Evolutionary conservation across 2,888 invertebrate species (phyloP), one percentile per base, ranked within the genome.

Genomic region (Agonopterix heracliana): DNA sequence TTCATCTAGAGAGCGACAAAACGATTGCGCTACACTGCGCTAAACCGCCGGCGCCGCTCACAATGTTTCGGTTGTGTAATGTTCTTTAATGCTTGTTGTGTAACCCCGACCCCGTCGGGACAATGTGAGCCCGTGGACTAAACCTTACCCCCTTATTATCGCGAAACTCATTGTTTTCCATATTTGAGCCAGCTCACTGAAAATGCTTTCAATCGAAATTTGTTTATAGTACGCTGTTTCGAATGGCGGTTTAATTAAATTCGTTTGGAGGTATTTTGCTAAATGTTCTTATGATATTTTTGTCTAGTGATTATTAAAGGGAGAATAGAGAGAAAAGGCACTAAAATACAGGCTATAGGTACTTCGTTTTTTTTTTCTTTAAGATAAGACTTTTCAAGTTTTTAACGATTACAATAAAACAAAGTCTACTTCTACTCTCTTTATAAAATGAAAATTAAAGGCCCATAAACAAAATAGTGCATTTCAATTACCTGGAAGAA

Each of bases 81-180:
- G 38, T 38, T 26, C 26, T 26, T 38, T n/a, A 38, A 38, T 41
- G 11, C 41, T 41, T 41, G 71, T 66, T 62, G 67, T 62, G 66
- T 71, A 73, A 73, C 77, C 77, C 73, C 71, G 63, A 63, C 66
- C 26, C 67, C 64, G 56, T 51, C 57, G 60, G 65, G 63, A 68
- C 66, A 69, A 71, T 66, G 57, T 26, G 26, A 26, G 26, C 26
- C 26, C 62, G 59, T 53, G 56, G 57, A 66, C 71, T 75, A 78
- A 78, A 75, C 83, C 79, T 74, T 74, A 70, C 74, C 77, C 79
- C 81, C 84, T 78, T 81, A 84, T 86, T 86, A 83, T 73, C 78
- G 77, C 69, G 73, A 63, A 74, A 73, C 65, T 77, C 79, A 86
- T 89, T 89, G 87, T 89, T 85, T 85, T 78, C 77, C 66, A 79